A percentile compares a stretch with the other conserved stretches of the same genome.
Conservation (phyloP, 2,113 vertebrate species). For the Passer domesticus region DNA sequence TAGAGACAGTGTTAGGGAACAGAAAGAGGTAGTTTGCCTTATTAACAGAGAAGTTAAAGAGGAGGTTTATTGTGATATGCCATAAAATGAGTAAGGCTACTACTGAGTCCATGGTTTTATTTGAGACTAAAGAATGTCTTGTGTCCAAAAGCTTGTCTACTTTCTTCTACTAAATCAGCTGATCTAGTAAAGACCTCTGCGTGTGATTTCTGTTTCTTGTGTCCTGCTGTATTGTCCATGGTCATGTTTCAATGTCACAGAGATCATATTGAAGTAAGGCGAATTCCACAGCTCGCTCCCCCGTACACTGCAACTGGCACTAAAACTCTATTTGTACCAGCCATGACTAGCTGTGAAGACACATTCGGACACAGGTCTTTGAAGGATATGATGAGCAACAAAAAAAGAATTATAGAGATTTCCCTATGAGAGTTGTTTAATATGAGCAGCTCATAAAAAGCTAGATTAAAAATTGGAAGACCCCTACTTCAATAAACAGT, state of each 20-base stretch:
- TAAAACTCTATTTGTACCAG: background rate
- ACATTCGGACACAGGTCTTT: background rate
- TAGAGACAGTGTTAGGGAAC: background rate
- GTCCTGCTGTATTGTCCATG: background rate
- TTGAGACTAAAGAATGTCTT: background rate
- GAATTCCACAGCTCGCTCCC: background rate
- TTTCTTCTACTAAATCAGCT: background rate
- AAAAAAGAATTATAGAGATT: background rate
- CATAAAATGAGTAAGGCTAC: background rate
- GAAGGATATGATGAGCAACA: background rate
- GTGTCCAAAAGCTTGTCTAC: background rate
- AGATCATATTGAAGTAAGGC: background rate
- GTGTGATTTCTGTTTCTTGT: background rate
- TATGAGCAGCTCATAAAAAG: background rate
- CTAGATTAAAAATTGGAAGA: background rate
- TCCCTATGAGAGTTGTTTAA: background rate
- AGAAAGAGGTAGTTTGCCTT: background rate
- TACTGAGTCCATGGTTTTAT: background rate
- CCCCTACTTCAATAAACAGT: background rate
- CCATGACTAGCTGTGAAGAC: background rate
- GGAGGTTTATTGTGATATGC: background rate
- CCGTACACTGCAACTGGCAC: fast-evolving
- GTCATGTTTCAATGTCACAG: background rate
- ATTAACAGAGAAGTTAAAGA: background rate
- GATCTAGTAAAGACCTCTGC: background rate